Base-by-base conservation (phyloP, 2,888 invertebrate species). In the Stenotaenia linearis region DNA sequence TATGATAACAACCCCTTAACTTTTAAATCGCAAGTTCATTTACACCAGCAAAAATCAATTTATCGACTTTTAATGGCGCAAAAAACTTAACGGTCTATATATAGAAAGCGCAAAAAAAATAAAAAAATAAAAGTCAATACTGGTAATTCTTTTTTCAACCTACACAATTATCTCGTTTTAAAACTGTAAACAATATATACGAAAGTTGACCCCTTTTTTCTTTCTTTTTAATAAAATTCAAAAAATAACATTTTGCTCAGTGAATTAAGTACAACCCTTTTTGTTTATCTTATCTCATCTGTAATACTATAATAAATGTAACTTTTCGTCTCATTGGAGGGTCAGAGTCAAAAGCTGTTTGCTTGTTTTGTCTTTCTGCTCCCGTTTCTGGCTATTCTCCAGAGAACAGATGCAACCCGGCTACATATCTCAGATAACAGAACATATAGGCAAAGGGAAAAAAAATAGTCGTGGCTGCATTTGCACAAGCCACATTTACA, bases 311-410 rank as follows among this genome's bases (percentile, higher is more conserved):
- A 69, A 69, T 69, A 69, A 69, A 69, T 69, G 69, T 6, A 69
- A 69, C 69, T 69, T 69, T 69, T 25, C 69, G 28, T 23, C 15
- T 69, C 25, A 28, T 69, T 69, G 69, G 69, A 69, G 28, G 69
- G 69, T 69, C 69, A 69, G 69, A 69, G 69, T 69, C 28, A 69
- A 69, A 69, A 69, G 69, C 23, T 69, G 69, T 69, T 69, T 69
- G 69, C 69, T 69, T 69, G 69, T 69, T 69, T 69, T 69, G 69
- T 69, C 69, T 69, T 69, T 69, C 69, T 69, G 69, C 69, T 69
- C 69, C 69, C 69, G 69, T 69, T 69, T 69, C 69, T 69, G 69
- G 69, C 69, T 69, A 69, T 69, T 69, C 69, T 69, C 69, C 69
- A 69, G 69, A 69, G 69, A 69, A 6, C 69, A 69, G 69, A 25